Evolutionary conservation across 2,888 invertebrate species (phyloP).

Genomic region (Cryptocephalus primarius): DNA sequence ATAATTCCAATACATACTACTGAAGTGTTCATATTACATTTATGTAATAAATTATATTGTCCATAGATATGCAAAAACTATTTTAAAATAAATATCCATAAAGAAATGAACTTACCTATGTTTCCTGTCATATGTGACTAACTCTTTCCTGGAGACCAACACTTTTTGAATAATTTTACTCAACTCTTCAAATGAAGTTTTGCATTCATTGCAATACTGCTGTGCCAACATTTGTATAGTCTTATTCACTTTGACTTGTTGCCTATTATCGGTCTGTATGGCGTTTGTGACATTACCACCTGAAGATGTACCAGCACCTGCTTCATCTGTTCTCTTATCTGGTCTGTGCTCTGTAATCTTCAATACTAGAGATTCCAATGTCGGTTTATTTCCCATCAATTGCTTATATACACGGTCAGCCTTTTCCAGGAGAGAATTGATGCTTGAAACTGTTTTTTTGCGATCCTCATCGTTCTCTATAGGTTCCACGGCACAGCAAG

Average conservation of each 20-base stretch:
- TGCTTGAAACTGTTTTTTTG: conserved; percentile 85
- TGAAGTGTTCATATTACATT: neutral
- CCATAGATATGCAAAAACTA: neutral
- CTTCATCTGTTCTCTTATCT: conserved; percentile 51
- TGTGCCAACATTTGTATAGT: conserved; percentile 90
- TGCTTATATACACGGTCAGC: conserved; percentile 91
- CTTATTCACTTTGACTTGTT: conserved; percentile 63
- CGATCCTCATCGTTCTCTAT: conserved; percentile 96
- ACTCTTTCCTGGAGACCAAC: conserved; percentile 78
- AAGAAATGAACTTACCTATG: conserved; percentile 38
- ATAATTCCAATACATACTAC: neutral
- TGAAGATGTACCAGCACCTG: conserved; percentile 14
- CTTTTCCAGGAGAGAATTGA: conserved; percentile 83
- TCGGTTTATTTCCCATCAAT: conserved; percentile 80
- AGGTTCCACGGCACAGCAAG: conserved; percentile 93
- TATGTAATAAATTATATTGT: too few species aligned
- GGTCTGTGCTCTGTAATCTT: conserved; percentile 80
- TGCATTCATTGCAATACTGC: conserved; percentile 91
- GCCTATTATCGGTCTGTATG: conserved; percentile 19
- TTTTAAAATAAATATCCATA: neutral
- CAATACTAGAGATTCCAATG: conserved; percentile 73
- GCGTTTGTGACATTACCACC: conserved; percentile 16
- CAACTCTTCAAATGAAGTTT: conserved; percentile 88
- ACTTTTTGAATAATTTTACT: conserved; percentile 85
- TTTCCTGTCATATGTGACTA: conserved; percentile 82